phyloP scores from a whole-genome alignment of 2,888 invertebrate species.

The Eupithecia subumbrata region DNA sequence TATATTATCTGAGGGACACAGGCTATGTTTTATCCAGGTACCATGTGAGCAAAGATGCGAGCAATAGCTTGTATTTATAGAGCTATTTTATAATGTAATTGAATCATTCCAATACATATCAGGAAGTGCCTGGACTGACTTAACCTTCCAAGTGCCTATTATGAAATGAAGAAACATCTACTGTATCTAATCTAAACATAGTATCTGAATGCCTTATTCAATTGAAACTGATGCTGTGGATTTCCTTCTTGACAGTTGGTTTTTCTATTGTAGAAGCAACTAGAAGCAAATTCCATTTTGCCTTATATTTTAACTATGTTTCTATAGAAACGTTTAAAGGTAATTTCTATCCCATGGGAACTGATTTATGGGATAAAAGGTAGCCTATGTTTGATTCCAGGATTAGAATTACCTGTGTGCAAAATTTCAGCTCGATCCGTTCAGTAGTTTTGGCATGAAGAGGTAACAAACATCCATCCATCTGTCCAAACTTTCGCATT shows the following conservation, averaged over 20 bases:
- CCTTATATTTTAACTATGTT: too few species aligned
- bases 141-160: constrained; percentile 3
- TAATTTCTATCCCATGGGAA: too few species aligned
- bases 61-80: neutral
- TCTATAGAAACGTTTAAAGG: too few species aligned
- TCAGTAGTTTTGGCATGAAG: too few species aligned
- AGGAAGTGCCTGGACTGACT: constrained; percentile 20
- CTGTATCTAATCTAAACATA: constrained; percentile 19
- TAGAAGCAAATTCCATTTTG: neutral
- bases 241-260: neutral
- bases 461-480: too few species aligned
- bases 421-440: too few species aligned
- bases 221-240: neutral
- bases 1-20: neutral
- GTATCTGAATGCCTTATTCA: neutral
- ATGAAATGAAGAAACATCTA: neutral
- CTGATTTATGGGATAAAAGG: too few species aligned
- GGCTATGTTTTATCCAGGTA: neutral
- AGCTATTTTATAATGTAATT: constrained; percentile 12
- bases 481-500: too few species aligned
- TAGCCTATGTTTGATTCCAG: too few species aligned
- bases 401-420: too few species aligned
- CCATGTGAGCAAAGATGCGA: neutral
- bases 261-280: neutral
- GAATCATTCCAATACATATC: constrained; percentile 19